Evolutionary conservation across 2,888 invertebrate genomes (phyloP), one percentile per base, ranked within the genome.

Genomic region (Amaurobius ferox): DNA sequence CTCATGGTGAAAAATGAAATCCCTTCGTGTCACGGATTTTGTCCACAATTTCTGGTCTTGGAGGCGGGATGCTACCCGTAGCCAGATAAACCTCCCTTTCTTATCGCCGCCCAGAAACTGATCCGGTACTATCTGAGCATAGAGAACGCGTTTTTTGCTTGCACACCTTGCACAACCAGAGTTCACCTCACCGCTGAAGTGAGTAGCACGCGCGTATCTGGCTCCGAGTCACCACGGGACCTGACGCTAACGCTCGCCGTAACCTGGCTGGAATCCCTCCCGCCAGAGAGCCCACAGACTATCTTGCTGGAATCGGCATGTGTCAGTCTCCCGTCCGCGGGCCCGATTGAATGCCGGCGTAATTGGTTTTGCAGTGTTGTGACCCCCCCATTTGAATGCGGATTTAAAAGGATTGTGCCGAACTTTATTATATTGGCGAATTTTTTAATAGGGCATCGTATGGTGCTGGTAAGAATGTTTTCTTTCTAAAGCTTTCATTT

Each of bases 381-480:
- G n/a, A n/a, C n/a, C 44, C 11, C 11, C 44, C 44, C 6, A 16
- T 44, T 16, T 16, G 9, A 11, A 5, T 44, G 2, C 13, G 44
- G 44, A 44, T 44, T 44, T 44, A 13, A 16, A 16, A 16, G 16
- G 16, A 13, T 44, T 44, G 16, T 44, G 2, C 13, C 6, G 2
- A 1, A 44, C 16, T 44, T 2, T 44, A 5, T 44, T 44, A 16
- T 16, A 44, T 44, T 44, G 44, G 70, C 5, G 78, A 64, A n/a
- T 23, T n/a, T 28, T 40, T 61, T 23, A 48, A 61, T 40, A 61
- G 6, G 73, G 73, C 67, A 67, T 73, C 80, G 80, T 61, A 80
- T 80, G 80, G 80, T 80, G 80, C 80, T 80, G 80, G 80, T 80
- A 61, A 73, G 80, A 5, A 64, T 0, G 0, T 1, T 30, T 30